Conservation (phyloP, 2,888 invertebrate species). For the Agonopterix heracliana region DNA sequence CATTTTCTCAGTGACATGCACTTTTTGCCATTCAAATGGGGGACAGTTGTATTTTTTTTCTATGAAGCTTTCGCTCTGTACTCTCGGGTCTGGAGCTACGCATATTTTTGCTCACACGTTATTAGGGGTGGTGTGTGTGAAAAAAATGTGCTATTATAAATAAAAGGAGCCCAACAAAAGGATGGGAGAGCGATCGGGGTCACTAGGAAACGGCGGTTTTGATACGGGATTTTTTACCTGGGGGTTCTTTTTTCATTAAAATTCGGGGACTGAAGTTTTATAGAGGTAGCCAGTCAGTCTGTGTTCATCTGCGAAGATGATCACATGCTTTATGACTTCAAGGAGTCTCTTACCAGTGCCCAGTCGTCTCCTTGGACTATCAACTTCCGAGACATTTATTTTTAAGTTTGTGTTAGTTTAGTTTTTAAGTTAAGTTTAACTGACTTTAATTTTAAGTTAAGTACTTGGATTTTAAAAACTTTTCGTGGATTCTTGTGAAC, state of each 20-base stretch:
- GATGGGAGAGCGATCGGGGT: slow-evolving; percentile 75
- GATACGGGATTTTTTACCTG: slow-evolving; percentile 74
- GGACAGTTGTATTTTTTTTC: slow-evolving; percentile 67
- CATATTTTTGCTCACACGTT: slow-evolving; percentile 71
- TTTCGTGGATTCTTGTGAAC: slow-evolving; percentile 27
- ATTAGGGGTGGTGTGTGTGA: slow-evolving; percentile 74
- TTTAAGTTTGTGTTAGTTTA: slow-evolving; percentile 14
- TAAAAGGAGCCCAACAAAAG: slow-evolving; percentile 69
- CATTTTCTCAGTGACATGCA: slow-evolving; percentile 72
- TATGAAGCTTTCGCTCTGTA: slow-evolving; percentile 41
- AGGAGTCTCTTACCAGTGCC: slow-evolving; percentile 42
- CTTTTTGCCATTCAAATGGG: slow-evolving; percentile 75
- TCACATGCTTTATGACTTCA: slow-evolving; percentile 66
- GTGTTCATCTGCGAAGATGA: slow-evolving; percentile 75
- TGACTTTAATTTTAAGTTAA: slow-evolving; percentile 15
- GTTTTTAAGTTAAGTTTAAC: slow-evolving; percentile 20
- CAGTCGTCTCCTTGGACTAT: slow-evolving; percentile 46
- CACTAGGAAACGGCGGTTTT: slow-evolving; percentile 76
- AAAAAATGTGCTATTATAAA: slow-evolving; percentile 75
- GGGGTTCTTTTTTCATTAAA: slow-evolving; percentile 64
- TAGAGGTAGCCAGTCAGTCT: slow-evolving; percentile 71
- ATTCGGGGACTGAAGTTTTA: slow-evolving; percentile 54
- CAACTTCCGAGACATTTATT: slow-evolving; percentile 17
- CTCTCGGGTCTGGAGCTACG: slow-evolving; percentile 46
- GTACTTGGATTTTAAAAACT: slow-evolving; percentile 14